These are phyloP conservation scores for Carettochelys insculpta DNA, from an alignment of 2,113 vertebrate species.

Conservation along the genomic window DNA sequence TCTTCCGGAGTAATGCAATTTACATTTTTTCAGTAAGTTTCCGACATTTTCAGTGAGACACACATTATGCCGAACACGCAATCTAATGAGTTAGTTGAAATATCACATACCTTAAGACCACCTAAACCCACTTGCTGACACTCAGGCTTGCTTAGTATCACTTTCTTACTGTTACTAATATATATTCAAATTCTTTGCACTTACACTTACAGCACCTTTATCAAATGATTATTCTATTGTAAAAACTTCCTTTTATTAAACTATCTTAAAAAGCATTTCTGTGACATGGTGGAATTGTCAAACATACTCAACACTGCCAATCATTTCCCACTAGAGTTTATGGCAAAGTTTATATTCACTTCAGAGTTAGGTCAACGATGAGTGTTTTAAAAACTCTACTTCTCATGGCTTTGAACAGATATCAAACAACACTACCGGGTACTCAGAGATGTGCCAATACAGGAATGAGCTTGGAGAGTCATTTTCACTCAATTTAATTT, in stretches of 20 bases:
- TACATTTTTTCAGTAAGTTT: constrained; percentile 16
- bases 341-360: background rate
- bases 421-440: background rate
- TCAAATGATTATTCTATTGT: background rate
- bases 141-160: background rate
- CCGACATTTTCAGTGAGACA: background rate
- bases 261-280: background rate
- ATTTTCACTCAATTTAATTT: background rate
- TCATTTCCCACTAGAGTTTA: background rate
- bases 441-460: background rate
- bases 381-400: background rate
- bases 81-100: constrained; percentile 8
- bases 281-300: background rate
- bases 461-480: background rate
- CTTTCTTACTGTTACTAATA: background rate
- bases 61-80: background rate
- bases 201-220: background rate
- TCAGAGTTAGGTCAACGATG: background rate
- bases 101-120: constrained; percentile 19
- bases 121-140: background rate
- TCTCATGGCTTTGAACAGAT: background rate
- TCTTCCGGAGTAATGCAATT: constrained; percentile 22
- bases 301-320: background rate
- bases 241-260: background rate
- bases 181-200: background rate